A percentile compares a stretch with the other conserved stretches of the same genome.
phyloP scores from a whole-genome alignment of 2,888 invertebrate species.

The Drosophila peninsularis region DNA sequence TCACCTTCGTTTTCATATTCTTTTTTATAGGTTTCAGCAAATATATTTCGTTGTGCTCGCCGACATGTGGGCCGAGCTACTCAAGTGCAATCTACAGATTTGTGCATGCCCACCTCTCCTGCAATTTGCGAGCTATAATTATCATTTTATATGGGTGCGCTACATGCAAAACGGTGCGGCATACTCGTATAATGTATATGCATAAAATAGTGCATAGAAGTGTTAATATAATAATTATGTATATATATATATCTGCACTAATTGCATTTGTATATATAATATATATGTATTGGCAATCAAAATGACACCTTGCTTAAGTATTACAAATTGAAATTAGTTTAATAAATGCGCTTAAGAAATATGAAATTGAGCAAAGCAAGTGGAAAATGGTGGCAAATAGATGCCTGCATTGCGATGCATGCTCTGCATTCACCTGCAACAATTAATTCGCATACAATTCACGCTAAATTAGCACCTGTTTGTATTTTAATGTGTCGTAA shows the following conservation, averaged over 20 bases:
- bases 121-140: constrained; percentile 66
- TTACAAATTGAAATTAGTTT: background rate
- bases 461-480: background rate
- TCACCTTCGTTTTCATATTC: constrained; percentile 66
- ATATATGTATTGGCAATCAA: background rate
- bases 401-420: background rate
- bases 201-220: constrained; percentile 9
- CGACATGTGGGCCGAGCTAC: constrained; percentile 68
- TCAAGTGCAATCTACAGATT: constrained; percentile 76
- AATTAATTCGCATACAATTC: background rate
- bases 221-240: constrained; percentile 50
- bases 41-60: constrained; percentile 19
- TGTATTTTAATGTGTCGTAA: background rate
- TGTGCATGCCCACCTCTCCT: constrained; percentile 58
- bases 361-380: background rate
- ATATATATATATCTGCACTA: background rate
- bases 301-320: background rate
- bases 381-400: background rate
- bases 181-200: constrained; percentile 8
- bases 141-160: constrained; percentile 59
- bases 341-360: background rate
- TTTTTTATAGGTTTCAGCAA: constrained; percentile 28
- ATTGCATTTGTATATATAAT: too few relatives aligned
- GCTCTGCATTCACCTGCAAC: background rate
- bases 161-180: constrained; percentile 30